A percentile compares a stretch with the other conserved stretches of the same genome.
Evolutionary conservation across 2,113 vertebrate genomes (phyloP).

Genomic region (Blennius ocellaris): DNA sequence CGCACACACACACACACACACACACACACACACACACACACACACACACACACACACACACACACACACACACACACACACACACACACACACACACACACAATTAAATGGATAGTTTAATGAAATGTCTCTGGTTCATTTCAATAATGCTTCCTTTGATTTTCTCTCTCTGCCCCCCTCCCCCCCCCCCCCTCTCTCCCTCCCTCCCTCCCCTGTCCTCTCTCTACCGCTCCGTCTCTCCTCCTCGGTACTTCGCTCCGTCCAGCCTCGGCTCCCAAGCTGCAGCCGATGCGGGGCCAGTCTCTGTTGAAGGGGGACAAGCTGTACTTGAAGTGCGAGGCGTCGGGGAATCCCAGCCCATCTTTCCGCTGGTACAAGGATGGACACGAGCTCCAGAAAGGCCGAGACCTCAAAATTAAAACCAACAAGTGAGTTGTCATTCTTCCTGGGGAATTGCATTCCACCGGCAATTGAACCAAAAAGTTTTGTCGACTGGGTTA

Average conservation of each 20-base stretch:
- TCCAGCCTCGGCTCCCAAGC: constrained; percentile 90
- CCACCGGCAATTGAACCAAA: neutral
- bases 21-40: constrained; percentile 5
- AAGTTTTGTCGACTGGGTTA: neutral
- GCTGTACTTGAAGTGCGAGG: constrained; percentile 95
- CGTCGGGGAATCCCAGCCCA: constrained; percentile 91
- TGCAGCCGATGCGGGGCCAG: constrained; percentile 92
- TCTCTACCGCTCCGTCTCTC: neutral
- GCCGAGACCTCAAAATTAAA: constrained; percentile 95
- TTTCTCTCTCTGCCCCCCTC: constrained; percentile 13
- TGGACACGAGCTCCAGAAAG: constrained; percentile 94
- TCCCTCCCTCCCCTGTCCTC: neutral
- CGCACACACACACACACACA: neutral
- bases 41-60: neutral
- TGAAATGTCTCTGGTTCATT: constrained; percentile 31
- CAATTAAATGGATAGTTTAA: constrained; percentile 28
- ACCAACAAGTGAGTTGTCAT: constrained; percentile 91
- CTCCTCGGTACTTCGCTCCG: neutral
- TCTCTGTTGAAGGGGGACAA: constrained; percentile 91
- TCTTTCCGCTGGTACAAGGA: constrained; percentile 98
- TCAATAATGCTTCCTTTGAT: constrained; percentile 45
- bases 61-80: constrained; percentile 1
- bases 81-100: neutral
- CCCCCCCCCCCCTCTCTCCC: too few relatives aligned
- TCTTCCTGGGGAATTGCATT: neutral